Conservation (phyloP, 2,888 invertebrate genomes). For the Thecophora atra region DNA sequence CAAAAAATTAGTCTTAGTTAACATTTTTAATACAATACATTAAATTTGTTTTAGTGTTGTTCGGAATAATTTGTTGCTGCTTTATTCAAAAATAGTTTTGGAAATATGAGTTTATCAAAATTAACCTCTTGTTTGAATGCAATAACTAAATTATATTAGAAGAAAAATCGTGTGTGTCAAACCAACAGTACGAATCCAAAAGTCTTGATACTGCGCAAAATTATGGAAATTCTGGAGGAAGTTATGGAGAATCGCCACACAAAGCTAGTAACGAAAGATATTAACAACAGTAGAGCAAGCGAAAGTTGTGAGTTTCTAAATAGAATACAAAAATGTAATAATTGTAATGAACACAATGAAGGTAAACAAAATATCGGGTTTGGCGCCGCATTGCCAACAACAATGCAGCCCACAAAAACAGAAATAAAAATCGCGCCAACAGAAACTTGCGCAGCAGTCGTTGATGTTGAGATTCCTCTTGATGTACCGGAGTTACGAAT, state of each 20-base stretch:
- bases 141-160: not conserved
- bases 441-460: slow-evolving; percentile 38
- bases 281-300: not conserved
- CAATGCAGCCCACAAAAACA: slow-evolving; percentile 40
- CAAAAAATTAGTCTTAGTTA: no score
- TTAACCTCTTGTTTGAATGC: not conserved
- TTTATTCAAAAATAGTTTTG: slow-evolving; percentile 36
- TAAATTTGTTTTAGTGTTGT: slow-evolving; percentile 37
- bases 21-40: no score
- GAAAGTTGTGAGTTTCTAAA: slow-evolving; percentile 21
- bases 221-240: slow-evolving; percentile 35
- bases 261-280: slow-evolving; percentile 4
- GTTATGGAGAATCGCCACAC: slow-evolving; percentile 25
- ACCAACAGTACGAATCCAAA: slow-evolving; percentile 9
- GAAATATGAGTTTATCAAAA: not conserved
- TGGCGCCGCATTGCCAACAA: slow-evolving; percentile 61
- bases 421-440: slow-evolving; percentile 43
- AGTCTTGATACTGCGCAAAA: slow-evolving; percentile 31
- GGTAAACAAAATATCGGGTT: slow-evolving; percentile 53
- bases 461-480: slow-evolving; percentile 35
- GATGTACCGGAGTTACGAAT: slow-evolving; percentile 30
- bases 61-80: slow-evolving; percentile 25
- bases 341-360: slow-evolving; percentile 32
- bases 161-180: slow-evolving; percentile 29
- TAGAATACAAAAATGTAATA: slow-evolving; percentile 8